Evolutionary conservation across 1,140 invertebrate species (phyloP), one percentile per base, ranked within the genome.

Genomic region (Procambarus clarkii): DNA sequence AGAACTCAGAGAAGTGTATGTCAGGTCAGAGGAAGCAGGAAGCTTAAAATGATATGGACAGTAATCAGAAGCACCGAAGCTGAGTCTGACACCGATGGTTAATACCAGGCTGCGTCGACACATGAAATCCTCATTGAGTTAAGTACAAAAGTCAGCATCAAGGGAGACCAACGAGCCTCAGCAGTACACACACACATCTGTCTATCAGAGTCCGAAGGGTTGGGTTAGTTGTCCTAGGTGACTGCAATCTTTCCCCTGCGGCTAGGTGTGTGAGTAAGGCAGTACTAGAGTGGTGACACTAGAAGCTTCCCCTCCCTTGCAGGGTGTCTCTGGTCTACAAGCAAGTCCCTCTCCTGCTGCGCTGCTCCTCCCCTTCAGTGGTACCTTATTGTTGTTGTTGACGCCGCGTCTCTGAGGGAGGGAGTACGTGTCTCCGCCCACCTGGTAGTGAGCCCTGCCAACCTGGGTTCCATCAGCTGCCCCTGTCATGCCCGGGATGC

Each of bases 401-500:
- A 64, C 34, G 46, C 71, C 24, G 77, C 85, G 90, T 87, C 90
- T 86, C 84, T 87, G 90, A 34, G 90, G 90, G 84, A 91, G 44
- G 58, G 90, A 91, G 90, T 91, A 91, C 44, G 84, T 91, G 69
- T 91, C 90, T 71, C 90, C 90, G 44, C 90, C 90, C 50, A 91
- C 90, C 85, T 86, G 90, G 84, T 91, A 91, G 84, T 91, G 90
- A 76, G 24, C 84, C 69, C 84, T 83, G 85, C 82, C 84, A 74
- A 74, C 21, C 69, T 74, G 69, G 69, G 69, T 15, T 48, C 78
- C 64, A 71, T 60, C 69, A 13, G 77, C 15, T 58, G 50, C 90
- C 64, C 64, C 84, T 54, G 83, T n/a, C 60, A 64, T 58, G 21
- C 84, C 84, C 71, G 54, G 44, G 77, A 86, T 80, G 45, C 79